These are phyloP conservation scores for Chelmon rostratus DNA, from an alignment of 2,797 vertebrate species.

Conservation along the genomic window DNA sequence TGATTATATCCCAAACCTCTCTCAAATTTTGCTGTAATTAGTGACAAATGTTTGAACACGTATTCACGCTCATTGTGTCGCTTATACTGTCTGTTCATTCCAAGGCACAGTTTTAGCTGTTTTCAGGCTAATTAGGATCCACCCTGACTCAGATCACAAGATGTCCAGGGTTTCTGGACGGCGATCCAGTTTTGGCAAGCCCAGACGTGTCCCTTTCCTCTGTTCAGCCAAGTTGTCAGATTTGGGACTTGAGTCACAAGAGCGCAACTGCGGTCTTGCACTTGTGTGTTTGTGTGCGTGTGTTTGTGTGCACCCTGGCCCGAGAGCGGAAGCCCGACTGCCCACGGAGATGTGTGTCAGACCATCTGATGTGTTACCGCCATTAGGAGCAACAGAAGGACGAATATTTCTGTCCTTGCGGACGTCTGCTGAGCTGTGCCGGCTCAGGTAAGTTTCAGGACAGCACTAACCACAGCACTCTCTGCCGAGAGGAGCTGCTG, in stretches of 20 bases:
- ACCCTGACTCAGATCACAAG: constrained; percentile 43
- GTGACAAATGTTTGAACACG: constrained; percentile 1
- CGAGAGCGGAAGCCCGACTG: constrained; percentile 46
- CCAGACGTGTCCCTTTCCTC: constrained; percentile 22
- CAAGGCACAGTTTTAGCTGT: constrained; percentile 6
- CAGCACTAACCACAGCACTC: background rate
- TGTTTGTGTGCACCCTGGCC: constrained; percentile 31
- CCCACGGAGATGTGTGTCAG: constrained; percentile 69
- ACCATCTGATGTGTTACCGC: constrained; percentile 70
- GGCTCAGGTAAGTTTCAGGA: constrained; percentile 28
- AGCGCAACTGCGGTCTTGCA: constrained; percentile 42
- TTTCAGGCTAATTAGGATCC: constrained; percentile 40
- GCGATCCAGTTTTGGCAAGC: constrained; percentile 22
- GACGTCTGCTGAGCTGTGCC: background rate
- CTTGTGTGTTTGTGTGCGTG: constrained; percentile 46
- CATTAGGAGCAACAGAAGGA: constrained; percentile 34
- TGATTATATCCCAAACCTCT: background rate
- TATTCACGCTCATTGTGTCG: background rate
- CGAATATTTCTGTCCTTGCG: constrained; percentile 39
- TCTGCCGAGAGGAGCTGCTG: background rate
- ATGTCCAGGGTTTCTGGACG: constrained; percentile 11
- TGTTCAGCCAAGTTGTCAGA: constrained; percentile 33
- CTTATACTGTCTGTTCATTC: constrained; percentile 11
- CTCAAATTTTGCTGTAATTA: background rate
- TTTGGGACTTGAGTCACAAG: constrained; percentile 53